Conservation (phyloP, 2,797 vertebrate genomes). For the Takifugu ocellatus region DNA sequence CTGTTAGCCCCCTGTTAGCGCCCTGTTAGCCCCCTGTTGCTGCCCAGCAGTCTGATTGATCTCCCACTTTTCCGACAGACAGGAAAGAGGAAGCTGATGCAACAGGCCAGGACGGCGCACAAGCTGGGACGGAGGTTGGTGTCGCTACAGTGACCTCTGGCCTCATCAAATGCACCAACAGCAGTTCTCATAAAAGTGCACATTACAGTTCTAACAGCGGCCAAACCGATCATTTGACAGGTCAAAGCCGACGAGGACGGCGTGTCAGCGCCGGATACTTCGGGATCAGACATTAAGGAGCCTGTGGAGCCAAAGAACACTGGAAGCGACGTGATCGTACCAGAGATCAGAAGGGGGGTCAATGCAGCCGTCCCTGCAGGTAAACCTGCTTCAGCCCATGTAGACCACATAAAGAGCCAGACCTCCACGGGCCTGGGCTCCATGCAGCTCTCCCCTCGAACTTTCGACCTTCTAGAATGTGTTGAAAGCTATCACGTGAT, state of each 20-base stretch:
- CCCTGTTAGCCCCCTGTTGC: background rate
- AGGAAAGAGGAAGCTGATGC: background rate
- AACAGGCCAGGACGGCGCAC: background rate
- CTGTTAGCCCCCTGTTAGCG: background rate
- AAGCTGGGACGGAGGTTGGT: constrained; percentile 32
- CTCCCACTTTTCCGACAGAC: constrained; percentile 1
- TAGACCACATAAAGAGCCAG: background rate
- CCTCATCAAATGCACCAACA: background rate
- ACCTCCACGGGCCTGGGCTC: background rate
- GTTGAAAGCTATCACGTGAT: constrained; percentile 3
- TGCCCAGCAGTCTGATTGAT: constrained; percentile 6
- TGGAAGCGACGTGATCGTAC: background rate
- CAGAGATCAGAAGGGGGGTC: background rate
- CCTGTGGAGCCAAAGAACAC: background rate
- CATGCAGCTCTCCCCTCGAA: background rate
- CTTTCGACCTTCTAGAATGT: constrained; percentile 2
- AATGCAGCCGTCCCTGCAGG: background rate
- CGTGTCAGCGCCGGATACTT: background rate
- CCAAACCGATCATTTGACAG: constrained; percentile 13
- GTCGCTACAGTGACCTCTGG: background rate
- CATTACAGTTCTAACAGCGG: background rate
- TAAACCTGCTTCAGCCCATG: constrained; percentile 7
- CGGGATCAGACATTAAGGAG: background rate
- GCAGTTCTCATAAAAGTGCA: background rate
- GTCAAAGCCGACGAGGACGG: background rate